A percentile compares a stretch with the other conserved stretches of the same genome.
Evolutionary conservation across 2,113 vertebrate species (phyloP).

Genomic region (Mus pahari): DNA sequence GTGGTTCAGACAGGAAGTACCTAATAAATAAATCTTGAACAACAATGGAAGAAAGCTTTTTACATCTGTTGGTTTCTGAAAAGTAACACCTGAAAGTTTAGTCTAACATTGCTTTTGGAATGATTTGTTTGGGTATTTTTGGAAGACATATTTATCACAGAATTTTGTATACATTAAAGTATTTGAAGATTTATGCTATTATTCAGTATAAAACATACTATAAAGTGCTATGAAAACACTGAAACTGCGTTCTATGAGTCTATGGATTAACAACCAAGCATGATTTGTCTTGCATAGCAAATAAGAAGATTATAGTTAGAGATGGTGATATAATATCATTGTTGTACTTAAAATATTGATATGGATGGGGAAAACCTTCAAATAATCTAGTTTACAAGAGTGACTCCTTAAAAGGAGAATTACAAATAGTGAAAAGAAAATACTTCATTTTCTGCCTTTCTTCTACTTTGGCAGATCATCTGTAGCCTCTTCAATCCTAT

Average conservation of each 20-base stretch:
- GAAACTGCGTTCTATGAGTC: background rate
- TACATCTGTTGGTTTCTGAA: background rate
- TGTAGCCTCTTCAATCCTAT: background rate
- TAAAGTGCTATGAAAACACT: background rate
- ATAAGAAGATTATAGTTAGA: background rate
- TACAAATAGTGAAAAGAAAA: background rate
- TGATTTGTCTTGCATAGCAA: background rate
- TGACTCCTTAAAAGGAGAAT: background rate
- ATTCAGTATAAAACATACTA: background rate
- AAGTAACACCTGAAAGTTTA: background rate
- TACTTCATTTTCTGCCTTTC: background rate
- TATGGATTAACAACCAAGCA: background rate
- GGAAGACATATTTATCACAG: background rate
- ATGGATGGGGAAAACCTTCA: background rate
- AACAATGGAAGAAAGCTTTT: background rate
- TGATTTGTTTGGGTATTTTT: background rate
- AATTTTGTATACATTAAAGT: background rate
- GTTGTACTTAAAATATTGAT: background rate
- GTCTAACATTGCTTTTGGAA: too few relatives aligned
- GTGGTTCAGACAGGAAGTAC: too few relatives aligned
- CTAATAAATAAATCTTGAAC: background rate
- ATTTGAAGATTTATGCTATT: background rate
- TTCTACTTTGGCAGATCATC: background rate
- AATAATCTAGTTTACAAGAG: background rate
- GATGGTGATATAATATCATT: background rate